Evolutionary conservation across 2,113 vertebrate genomes (phyloP).

Genomic region (Cygnus atratus): DNA sequence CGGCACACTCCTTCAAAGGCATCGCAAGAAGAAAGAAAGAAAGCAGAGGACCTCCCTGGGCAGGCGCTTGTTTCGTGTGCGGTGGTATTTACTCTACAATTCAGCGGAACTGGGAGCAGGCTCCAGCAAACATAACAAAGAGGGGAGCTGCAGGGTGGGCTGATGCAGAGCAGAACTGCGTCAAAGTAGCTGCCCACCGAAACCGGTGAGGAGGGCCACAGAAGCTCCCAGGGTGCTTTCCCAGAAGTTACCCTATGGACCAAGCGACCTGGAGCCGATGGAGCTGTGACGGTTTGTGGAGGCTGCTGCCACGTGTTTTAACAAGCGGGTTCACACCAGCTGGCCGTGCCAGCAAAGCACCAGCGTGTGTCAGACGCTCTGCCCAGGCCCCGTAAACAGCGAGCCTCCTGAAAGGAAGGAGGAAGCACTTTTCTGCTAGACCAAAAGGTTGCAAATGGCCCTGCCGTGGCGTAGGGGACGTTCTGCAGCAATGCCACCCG

Average conservation of each 20-base stretch:
- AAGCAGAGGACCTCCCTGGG: background rate
- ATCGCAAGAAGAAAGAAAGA: background rate
- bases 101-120: background rate
- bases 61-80: background rate
- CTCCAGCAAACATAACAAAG: background rate
- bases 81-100: background rate
- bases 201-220: background rate
- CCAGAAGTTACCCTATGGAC: background rate
- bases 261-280: background rate
- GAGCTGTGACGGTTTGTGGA: background rate
- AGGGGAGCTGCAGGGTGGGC: background rate
- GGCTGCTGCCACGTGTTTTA: constrained; percentile 49
- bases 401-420: background rate
- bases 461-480: background rate
- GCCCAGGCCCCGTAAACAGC: background rate
- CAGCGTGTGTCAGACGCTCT: background rate
- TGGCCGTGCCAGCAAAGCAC: background rate
- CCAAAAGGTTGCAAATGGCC: background rate
- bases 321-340: constrained; percentile 39
- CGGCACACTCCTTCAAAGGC: background rate
- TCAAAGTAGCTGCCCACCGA: background rate
- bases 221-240: background rate
- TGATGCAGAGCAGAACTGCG: background rate
- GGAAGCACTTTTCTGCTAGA: background rate
- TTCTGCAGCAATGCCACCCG: background rate